These are phyloP conservation scores for Augochlora pura DNA, from an alignment of 1,140 invertebrate genomes.

Conservation along the genomic window DNA sequence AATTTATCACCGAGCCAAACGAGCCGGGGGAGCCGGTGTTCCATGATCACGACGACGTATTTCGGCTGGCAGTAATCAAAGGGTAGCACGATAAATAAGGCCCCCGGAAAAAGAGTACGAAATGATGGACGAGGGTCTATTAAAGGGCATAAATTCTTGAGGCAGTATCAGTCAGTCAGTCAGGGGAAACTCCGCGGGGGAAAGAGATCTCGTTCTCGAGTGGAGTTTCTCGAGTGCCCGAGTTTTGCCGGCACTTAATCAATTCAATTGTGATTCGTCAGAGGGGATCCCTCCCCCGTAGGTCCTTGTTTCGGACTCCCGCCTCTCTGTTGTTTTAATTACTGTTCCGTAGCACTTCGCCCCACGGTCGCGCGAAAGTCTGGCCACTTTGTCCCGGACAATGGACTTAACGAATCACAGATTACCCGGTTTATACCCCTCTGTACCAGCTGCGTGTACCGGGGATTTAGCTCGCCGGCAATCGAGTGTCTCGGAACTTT, in stretches of 20 bases:
- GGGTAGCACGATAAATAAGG: background rate
- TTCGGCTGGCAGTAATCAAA: background rate
- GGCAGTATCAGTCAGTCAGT: no score
- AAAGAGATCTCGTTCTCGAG: background rate
- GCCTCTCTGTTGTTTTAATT: constrained; percentile 17
- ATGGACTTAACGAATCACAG: constrained; percentile 5
- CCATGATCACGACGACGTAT: background rate
- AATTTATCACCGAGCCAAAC: background rate
- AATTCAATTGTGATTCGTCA: constrained; percentile 31
- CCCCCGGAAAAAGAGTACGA: background rate
- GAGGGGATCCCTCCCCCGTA: background rate
- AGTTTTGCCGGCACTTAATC: constrained; percentile 26
- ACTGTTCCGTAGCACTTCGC: background rate
- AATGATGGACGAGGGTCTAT: background rate
- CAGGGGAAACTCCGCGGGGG: background rate
- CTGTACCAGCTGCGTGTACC: no score
- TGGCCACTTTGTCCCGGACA: background rate
- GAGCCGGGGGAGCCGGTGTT: no score
- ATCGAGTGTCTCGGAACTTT: no score
- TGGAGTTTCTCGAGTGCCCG: background rate
- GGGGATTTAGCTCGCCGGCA: no score
- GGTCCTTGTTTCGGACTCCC: background rate
- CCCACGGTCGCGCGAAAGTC: background rate
- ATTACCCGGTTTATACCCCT: background rate
- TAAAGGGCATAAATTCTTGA: constrained; percentile 3